Evolutionary conservation across 2,797 vertebrate species (phyloP), one percentile per base, ranked within the genome.

Genomic region (Xiphorhynchus erythropygius): DNA sequence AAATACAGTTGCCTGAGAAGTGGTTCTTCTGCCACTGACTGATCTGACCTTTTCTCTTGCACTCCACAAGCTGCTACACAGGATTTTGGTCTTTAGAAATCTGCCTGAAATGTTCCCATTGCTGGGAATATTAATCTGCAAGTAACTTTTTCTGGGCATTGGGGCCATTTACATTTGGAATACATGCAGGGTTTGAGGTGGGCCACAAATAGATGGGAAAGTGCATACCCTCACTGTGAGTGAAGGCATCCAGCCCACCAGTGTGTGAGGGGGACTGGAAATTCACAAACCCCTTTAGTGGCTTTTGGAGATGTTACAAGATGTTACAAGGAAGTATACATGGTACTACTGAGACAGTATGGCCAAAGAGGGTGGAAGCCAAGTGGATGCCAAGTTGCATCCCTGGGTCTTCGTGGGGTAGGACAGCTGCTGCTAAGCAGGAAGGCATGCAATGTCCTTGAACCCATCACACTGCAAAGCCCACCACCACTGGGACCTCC

Each of bases 361-460:
- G 35, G 44, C 27, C 14, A 1, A 69, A 56, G 19, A 67, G 2
- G 4, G n/a, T 32, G 19, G 41, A 65, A 68, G 55, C 4, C 60
- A 47, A 49, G 41, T 32, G 32, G 32, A 21, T 56, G 70, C 46
- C 41, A 71, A 8, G 21, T 33, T 65, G 19, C 7, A 2, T 42
- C 32, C 21, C 52, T 60, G 28, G 12, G 19, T 47, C 59, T 53
- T 60, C 25, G 8, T 13, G 18, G 53, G 37, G 5, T 18, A 56
- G 32, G 10, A 9, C 18, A 71, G 53, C 46, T 37, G 39, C 46
- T 70, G 23, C 14, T 60, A 59, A 49, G 32, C 28, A 37, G 35
- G 21, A 71, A 60, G 39, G 17, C 10, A 2, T 8, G 9, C 0
- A 2, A 10, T 2, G 0, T 37, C 10, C 56, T 33, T 37, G 44